Evolutionary conservation across 2,113 vertebrate genomes (phyloP).

Genomic region (Motacilla alba): DNA sequence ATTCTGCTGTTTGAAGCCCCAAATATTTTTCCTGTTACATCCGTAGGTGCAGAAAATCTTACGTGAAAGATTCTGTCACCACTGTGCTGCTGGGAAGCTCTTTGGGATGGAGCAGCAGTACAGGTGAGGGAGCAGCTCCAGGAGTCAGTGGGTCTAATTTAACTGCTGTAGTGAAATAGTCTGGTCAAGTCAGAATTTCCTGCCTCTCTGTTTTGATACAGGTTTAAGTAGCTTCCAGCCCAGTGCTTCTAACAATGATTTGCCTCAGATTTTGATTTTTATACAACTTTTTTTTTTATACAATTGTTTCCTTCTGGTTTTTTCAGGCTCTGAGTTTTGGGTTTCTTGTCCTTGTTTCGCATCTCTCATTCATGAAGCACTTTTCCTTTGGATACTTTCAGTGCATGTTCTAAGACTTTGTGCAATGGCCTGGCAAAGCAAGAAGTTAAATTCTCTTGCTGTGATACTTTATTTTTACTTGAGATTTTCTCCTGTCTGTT

Average conservation of each 20-base stretch:
- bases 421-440: background rate
- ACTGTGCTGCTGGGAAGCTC: slow-evolving; percentile 62
- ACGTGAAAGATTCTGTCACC: slow-evolving; percentile 84
- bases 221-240: accelerated
- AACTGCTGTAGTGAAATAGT: background rate
- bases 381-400: background rate
- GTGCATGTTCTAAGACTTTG: background rate
- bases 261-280: background rate
- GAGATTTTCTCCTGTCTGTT: background rate
- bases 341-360: background rate
- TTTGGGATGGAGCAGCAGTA: slow-evolving; percentile 85
- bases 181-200: background rate
- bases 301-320: background rate
- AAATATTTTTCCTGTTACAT: background rate
- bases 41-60: slow-evolving; percentile 81
- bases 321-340: background rate
- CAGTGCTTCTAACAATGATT: background rate
- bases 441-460: background rate
- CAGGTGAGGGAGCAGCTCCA: slow-evolving; percentile 75
- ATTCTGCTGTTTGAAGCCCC: background rate
- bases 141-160: background rate
- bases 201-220: background rate
- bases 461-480: background rate
- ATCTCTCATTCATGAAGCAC: background rate
- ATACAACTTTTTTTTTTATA: background rate